Percentiles rank a stretch among this genome's conserved stretches.
phyloP scores from a whole-genome alignment of 1,140 invertebrate genomes.

The Zeugodacus cucurbitae region DNA sequence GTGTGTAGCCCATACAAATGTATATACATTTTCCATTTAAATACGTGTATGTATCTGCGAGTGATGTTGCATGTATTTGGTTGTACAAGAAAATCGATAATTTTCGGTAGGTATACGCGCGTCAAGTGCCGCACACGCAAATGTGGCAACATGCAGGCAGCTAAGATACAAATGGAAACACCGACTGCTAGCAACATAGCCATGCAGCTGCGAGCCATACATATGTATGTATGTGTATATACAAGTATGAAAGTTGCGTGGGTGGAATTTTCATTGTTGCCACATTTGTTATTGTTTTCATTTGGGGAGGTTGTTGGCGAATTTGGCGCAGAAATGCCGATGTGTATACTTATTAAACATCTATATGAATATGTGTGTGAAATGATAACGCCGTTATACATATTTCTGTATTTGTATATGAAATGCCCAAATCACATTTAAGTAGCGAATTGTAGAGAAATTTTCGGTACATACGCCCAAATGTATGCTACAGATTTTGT shows the following conservation, averaged over 20 bases:
- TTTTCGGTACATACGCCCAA: no score
- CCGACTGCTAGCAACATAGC: not conserved
- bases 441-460: not conserved
- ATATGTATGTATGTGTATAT: not conserved
- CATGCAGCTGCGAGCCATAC: no score
- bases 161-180: not conserved
- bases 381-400: not conserved
- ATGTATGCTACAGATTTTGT: no score
- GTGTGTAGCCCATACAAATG: not conserved
- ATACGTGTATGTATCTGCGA: not conserved
- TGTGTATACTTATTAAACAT: not conserved
- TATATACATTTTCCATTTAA: not conserved
- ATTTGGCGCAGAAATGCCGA: constrained; percentile 16
- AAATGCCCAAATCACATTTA: not conserved
- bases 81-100: constrained; percentile 15
- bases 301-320: not conserved
- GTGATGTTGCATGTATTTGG: not conserved
- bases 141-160: not conserved
- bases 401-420: not conserved
- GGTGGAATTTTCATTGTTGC: constrained; percentile 29
- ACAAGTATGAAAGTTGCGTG: not conserved
- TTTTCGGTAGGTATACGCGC: constrained; percentile 35
- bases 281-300: constrained; percentile 14
- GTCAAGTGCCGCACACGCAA: constrained; percentile 1
- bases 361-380: not conserved